phyloP scores from a whole-genome alignment of 2,797 vertebrate genomes.

The Coregonus sp. region DNA sequence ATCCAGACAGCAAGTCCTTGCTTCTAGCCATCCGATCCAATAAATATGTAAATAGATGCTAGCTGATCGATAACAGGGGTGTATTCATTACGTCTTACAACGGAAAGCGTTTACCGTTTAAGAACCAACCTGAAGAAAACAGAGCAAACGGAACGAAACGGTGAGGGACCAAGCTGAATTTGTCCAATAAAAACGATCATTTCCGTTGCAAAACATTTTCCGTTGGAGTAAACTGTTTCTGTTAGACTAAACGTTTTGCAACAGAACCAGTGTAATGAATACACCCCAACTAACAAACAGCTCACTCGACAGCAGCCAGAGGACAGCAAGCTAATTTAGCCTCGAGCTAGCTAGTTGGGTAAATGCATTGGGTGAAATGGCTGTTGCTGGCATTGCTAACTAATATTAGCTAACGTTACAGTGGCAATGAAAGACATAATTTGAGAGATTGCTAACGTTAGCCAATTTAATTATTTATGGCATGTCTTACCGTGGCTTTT shows the following conservation, averaged over 20 bases:
- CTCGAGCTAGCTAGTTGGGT: background rate
- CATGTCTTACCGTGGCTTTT: constrained; percentile 78
- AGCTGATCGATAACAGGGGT: background rate
- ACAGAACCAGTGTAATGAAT: no score
- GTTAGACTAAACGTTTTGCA: no score
- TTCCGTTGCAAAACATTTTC: no score
- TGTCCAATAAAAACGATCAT: no score
- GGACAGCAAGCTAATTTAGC: background rate
- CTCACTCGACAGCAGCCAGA: background rate
- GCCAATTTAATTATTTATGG: constrained; percentile 40
- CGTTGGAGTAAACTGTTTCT: no score
- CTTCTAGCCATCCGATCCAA: background rate
- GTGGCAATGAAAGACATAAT: background rate
- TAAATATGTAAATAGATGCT: background rate
- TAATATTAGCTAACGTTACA: background rate
- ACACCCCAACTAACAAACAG: background rate
- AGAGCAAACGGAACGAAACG: no score
- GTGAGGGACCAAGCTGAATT: no score
- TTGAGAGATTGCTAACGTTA: background rate
- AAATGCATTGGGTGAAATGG: background rate
- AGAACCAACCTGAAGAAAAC: no score
- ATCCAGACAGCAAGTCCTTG: background rate
- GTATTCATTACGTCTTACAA: background rate
- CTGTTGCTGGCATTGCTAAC: background rate
- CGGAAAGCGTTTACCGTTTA: no score